These are phyloP conservation scores for Bombylius major DNA, from an alignment of 2,888 invertebrate species.

Conservation along the genomic window DNA sequence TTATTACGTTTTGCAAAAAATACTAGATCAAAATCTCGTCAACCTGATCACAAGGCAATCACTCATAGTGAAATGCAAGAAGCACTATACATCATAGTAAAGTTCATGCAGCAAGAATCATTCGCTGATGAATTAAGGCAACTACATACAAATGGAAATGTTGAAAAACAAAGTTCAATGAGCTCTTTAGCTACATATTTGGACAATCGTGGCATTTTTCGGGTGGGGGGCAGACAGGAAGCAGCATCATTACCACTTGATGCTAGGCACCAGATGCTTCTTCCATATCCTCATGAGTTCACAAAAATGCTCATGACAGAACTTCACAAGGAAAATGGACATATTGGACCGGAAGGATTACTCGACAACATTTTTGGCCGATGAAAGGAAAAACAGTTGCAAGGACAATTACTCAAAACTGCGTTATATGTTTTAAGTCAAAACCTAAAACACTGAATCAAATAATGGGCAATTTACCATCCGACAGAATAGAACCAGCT, in stretches of 20 bases:
- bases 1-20: too few species aligned
- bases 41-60: too few species aligned
- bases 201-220: conserved; percentile 16
- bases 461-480: too few species aligned
- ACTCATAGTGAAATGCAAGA: too few species aligned
- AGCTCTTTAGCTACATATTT: conserved; percentile 11
- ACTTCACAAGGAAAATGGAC: neutral
- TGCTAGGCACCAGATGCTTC: conserved; percentile 16
- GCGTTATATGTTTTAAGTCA: too few species aligned
- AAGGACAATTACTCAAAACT: conserved; percentile 8
- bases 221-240: conserved; percentile 20
- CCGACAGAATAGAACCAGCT: too few species aligned
- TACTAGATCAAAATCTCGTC: too few species aligned
- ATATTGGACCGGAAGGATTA: neutral
- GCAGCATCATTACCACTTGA: conserved; percentile 12
- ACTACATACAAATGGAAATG: neutral
- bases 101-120: neutral
- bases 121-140: neutral
- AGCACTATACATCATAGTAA: too few species aligned
- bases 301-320: conserved; percentile 8
- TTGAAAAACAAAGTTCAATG: neutral
- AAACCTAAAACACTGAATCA: too few species aligned
- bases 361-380: conserved; percentile 17
- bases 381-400: conserved; percentile 12
- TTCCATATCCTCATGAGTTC: conserved; percentile 14